phyloP scores from a whole-genome alignment of 2,797 vertebrate genomes.

The Distichodus sexfasciatus region DNA sequence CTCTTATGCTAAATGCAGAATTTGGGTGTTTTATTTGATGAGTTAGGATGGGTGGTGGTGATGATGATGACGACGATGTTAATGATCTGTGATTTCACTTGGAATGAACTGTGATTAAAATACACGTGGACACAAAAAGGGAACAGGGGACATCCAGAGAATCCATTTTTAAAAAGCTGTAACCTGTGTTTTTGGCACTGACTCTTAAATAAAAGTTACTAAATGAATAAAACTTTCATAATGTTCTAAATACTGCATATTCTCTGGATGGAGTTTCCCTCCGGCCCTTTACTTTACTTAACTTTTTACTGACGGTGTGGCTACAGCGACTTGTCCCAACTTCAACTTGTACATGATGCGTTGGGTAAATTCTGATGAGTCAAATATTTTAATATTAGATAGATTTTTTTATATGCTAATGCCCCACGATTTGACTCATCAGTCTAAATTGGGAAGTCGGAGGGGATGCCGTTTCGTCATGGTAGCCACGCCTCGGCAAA shows the following conservation, averaged over 20 bases:
- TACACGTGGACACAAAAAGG: conserved; percentile 23
- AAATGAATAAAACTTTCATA: background rate
- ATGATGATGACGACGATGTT: conserved; percentile 16
- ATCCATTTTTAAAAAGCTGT: background rate
- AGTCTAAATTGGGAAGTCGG: background rate
- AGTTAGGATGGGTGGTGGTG: background rate
- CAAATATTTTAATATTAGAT: background rate
- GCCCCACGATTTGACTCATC: background rate
- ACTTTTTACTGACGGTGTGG: conserved; percentile 44
- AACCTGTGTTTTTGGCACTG: background rate
- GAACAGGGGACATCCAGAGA: conserved; percentile 37
- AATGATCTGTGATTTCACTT: conserved; percentile 47
- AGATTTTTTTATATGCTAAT: background rate
- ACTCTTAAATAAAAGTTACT: background rate
- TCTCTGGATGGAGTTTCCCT: conserved; percentile 54
- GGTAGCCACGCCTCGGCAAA: conserved; percentile 41
- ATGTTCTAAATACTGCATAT: background rate
- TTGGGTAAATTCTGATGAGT: too few species aligned
- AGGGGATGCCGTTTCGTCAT: conserved; percentile 48
- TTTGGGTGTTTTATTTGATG: conserved; percentile 34
- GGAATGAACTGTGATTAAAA: conserved; percentile 56
- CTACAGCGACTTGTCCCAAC: conserved; percentile 54
- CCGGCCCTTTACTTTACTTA: conserved; percentile 3
- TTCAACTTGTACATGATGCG: conserved; percentile 2
- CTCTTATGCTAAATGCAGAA: conserved; percentile 50